Conservation (phyloP, 2,113 vertebrate species). For the Maccullochella peelii region DNA sequence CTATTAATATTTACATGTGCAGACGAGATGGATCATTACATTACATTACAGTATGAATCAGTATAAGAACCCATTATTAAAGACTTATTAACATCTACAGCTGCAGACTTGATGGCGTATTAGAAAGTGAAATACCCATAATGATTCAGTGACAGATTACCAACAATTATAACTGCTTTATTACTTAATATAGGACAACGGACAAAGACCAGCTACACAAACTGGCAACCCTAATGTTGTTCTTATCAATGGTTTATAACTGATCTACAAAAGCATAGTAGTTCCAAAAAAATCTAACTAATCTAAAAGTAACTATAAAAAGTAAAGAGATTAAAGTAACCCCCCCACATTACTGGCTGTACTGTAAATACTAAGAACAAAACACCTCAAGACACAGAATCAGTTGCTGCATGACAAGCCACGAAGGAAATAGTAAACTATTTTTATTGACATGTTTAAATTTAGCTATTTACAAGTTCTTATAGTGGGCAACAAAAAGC, state of each 20-base stretch:
- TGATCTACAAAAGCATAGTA: not conserved
- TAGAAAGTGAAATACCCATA: not conserved
- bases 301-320: not conserved
- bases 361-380: constrained; percentile 60
- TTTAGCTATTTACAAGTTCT: constrained; percentile 90
- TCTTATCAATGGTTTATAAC: not conserved
- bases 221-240: not conserved
- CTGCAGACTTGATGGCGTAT: not conserved
- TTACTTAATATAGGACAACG: not conserved
- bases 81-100: not conserved
- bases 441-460: constrained; percentile 87
- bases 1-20: not conserved
- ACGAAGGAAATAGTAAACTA: constrained; percentile 88
- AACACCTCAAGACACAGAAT: constrained; percentile 79
- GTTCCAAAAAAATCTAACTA: not conserved
- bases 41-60: too few species aligned
- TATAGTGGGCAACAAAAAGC: constrained; percentile 61
- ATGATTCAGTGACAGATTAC: not conserved
- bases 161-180: not conserved
- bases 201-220: not conserved
- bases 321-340: not conserved
- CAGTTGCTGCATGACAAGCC: constrained; percentile 83
- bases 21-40: too few species aligned
- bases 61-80: not conserved
- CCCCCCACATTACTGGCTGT: not conserved